phyloP scores from a whole-genome alignment of 1,140 invertebrate species.

The Drosophila albomicans region DNA sequence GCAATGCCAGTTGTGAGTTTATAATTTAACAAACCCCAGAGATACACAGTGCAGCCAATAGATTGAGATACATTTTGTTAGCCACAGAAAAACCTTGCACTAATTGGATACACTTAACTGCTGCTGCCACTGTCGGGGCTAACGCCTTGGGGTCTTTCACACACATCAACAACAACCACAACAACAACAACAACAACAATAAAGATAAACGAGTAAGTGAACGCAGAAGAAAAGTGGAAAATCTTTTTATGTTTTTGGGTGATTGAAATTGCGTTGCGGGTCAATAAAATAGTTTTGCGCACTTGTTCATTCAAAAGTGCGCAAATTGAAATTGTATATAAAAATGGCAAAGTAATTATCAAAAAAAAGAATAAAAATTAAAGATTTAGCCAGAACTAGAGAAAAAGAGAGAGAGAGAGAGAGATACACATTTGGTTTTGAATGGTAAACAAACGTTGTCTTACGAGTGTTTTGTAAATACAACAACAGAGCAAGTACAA shows the following conservation, averaged over 20 bases:
- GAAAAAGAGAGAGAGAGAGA: constrained; percentile 11
- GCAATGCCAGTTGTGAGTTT: constrained; percentile 19
- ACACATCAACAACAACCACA: too few species aligned
- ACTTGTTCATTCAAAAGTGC: constrained; percentile 22
- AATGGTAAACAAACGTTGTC: constrained; percentile 50
- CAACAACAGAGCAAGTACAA: constrained; percentile 30
- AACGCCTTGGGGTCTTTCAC: constrained; percentile 23
- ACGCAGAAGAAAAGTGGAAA: constrained; percentile 19
- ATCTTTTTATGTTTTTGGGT: not conserved
- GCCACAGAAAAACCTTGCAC: constrained; percentile 30
- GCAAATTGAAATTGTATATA: constrained; percentile 31
- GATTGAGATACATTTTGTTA: constrained; percentile 31
- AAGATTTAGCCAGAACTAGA: constrained; percentile 21
- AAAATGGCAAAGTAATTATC: constrained; percentile 35
- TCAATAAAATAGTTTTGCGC: constrained; percentile 22
- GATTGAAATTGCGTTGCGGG: constrained; percentile 23
- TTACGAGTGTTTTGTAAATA: constrained; percentile 52
- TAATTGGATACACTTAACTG: constrained; percentile 44
- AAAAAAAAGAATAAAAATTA: too few species aligned
- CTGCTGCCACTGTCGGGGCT: constrained; percentile 2
- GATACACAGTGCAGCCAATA: not conserved
- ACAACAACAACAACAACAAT: not conserved
- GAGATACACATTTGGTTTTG: constrained; percentile 45
- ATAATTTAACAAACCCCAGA: not conserved
- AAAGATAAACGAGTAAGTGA: constrained; percentile 16